These are phyloP conservation scores for Aphis gossypii DNA, from an alignment of 1,140 invertebrate species.

Conservation along the genomic window DNA sequence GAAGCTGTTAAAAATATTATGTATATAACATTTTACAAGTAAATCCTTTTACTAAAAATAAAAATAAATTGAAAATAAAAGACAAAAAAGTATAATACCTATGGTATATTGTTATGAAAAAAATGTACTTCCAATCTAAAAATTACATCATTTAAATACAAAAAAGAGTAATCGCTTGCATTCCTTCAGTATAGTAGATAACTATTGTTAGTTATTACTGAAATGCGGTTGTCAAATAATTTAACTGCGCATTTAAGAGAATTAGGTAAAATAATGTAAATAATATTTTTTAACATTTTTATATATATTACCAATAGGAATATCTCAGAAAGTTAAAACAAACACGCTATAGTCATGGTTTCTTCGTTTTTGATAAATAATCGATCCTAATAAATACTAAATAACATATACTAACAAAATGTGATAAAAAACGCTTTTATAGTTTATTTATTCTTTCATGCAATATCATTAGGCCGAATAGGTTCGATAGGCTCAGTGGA, in stretches of 20 bases:
- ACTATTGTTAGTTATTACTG: not conserved
- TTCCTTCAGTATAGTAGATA: not conserved
- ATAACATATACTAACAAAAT: not conserved
- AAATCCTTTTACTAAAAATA: too few relatives aligned
- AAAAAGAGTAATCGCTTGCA: not conserved
- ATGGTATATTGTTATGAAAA: too few relatives aligned
- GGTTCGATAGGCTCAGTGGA: not conserved
- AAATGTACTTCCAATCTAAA: too few relatives aligned
- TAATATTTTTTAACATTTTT: not conserved
- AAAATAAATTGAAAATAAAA: too few relatives aligned
- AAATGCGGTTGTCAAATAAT: not conserved
- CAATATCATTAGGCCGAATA: not conserved
- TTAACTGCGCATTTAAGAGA: not conserved
- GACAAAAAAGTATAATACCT: too few relatives aligned
- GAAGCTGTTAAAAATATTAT: too few relatives aligned
- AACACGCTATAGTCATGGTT: not conserved
- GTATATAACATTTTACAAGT: too few relatives aligned
- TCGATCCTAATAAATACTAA: not conserved
- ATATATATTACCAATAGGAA: not conserved
- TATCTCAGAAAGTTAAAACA: not conserved
- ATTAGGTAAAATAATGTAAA: not conserved
- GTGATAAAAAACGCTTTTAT: not conserved
- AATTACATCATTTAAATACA: not conserved
- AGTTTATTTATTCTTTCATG: not conserved
- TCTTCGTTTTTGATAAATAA: not conserved